Evolutionary conservation across 2,888 invertebrate genomes (phyloP), one percentile per base, ranked within the genome.

Genomic region (Agapostemon virescens): DNA sequence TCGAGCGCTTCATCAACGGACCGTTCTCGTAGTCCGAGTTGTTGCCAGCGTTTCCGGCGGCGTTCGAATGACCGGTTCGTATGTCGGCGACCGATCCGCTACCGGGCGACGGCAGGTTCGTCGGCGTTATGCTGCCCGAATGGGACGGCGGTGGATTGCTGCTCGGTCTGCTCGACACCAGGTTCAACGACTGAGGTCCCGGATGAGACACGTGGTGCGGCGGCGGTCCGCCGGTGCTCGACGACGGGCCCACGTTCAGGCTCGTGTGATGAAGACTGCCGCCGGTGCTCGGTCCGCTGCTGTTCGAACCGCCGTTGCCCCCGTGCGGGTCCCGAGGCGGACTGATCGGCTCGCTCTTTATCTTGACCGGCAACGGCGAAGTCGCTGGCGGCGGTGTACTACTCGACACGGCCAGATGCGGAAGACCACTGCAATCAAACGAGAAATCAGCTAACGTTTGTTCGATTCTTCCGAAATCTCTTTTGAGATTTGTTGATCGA

Each of bases 291-390:
- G 87, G 92, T 77, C 83, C 93, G 38, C 89, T 87, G 69, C 90
- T 87, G 87, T 90, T 91, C 84, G 92, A 88, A 81, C 91, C 85
- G 85, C 90, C 86, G 87, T 90, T 89, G 74, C 91, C 87, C 77
- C 93, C 93, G 88, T 96, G 96, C 88, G 96, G 96, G 90, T 97
- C 98, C 84, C 98, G 95, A 4, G 98, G 98, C 63, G 98, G 98
- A 86, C 98, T 98, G 91, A 98, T 98, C 38, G 98, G 98, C 93
- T 98, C 98, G 88, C 98, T 97, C 93, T 98, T 98, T 92, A 98
- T 97, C 93, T 97, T 97, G 87, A 98, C 95, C 88, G 97, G 96
- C 92, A 96, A 94, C 42, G 97, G 97, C 87, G 97, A 96, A 87
- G 95, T 95, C 79, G 96, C 95, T 75, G 97, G 96, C 13, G 96